A percentile compares a stretch with the other conserved stretches of the same genome.
Evolutionary conservation across 2,888 invertebrate genomes (phyloP).

Genomic region (Horisme vitalbata): DNA sequence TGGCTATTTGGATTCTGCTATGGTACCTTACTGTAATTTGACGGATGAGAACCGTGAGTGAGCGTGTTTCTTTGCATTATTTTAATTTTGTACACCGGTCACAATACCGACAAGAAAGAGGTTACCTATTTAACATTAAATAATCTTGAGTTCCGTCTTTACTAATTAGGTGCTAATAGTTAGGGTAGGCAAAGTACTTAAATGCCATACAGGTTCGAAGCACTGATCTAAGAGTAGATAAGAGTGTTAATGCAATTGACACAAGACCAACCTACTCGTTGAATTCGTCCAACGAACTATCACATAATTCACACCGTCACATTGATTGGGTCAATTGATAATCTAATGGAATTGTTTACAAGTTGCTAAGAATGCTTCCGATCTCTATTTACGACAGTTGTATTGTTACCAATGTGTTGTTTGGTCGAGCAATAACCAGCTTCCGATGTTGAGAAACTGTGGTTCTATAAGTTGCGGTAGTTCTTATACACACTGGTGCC

Average conservation of each 20-base stretch:
- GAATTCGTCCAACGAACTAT: slow-evolving; percentile 1
- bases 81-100: no score
- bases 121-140: no score
- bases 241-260: neutral
- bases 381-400: slow-evolving; percentile 18
- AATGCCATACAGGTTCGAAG: neutral
- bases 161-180: no score
- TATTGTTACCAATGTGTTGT: slow-evolving; percentile 29
- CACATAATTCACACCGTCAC: slow-evolving; percentile 3
- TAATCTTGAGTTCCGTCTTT: no score
- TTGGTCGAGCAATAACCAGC: slow-evolving; percentile 39
- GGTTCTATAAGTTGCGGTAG: neutral
- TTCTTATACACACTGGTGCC: no score
- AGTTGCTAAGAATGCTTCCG: slow-evolving; percentile 37
- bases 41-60: no score
- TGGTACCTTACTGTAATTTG: no score
- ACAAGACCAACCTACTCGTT: no score
- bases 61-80: no score
- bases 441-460: slow-evolving; percentile 26
- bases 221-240: neutral
- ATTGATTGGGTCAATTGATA: slow-evolving; percentile 37
- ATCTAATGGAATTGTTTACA: slow-evolving; percentile 49
- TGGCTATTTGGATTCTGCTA: no score
- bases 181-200: no score
- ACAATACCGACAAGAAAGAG: no score